Evolutionary conservation across 53 echinoderm and acorn worm genomes (phyloP), one percentile per base, ranked within the genome.

Genomic region (Henricia sp.): DNA sequence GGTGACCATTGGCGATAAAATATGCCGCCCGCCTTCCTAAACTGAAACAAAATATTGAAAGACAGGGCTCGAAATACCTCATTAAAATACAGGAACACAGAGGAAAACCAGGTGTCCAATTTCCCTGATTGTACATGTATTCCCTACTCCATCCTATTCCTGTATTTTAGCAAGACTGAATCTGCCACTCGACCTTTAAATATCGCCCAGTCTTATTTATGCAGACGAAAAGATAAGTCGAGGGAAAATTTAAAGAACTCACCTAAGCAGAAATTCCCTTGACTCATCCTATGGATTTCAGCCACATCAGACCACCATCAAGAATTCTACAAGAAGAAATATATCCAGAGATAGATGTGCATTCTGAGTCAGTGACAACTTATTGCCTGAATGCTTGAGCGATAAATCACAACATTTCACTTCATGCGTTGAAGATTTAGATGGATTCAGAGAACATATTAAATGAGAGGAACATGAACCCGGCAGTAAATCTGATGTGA

Each of bases 251-350:
- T n/a, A n/a, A n/a, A n/a, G 27, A n/a, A 73, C 33, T 53, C 53
- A 52, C 52, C 42, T 35, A 36, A 53, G n/a, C n/a, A n/a, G 73
- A 54, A 73, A 73, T 73, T 73, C 54, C 14, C 35, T 73, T 73
- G 73, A 73, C 73, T 73, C 53, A 73, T 73, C 37, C 53, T 52
- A 52, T 25, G 44, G 21, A 33, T 72, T 16, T 16, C 26, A 35
- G 50, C 48, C 50, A 71, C 24, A 27, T 5, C 35, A 53, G 73
- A 73, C 73, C 73, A 73, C 73, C 73, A 73, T 35, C 37, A 32
- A 30, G n/a, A 40, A 68, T 38, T 68, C 68, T 40, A 34, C 3
- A 16, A 54, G 19, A 11, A 68, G 68, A 68, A n/a, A n/a, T 24
- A 68, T 68, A 16, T 37, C 36, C 34, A 20, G 68, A 6, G 37